phyloP scores from a whole-genome alignment of 2,888 invertebrate genomes.

The Frankliniella intonsa region DNA sequence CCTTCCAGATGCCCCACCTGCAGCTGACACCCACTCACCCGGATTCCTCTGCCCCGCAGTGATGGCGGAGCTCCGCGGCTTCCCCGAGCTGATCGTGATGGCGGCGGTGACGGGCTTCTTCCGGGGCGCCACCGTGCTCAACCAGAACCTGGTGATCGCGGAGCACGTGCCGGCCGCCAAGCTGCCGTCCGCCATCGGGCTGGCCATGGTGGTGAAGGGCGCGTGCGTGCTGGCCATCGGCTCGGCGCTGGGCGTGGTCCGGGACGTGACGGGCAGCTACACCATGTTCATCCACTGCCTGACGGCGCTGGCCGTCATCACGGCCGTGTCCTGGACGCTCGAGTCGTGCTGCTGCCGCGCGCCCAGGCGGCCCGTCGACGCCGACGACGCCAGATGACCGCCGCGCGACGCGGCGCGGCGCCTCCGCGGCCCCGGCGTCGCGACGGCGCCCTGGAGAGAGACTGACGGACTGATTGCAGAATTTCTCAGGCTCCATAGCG shows the following conservation, averaged over 20 bases:
- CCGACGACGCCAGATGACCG: background rate
- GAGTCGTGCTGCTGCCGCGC: constrained; percentile 44
- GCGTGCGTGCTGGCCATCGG: background rate
- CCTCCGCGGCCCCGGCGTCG: too few relatives aligned
- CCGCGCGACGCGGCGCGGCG: background rate
- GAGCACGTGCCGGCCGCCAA: background rate
- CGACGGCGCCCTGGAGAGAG: background rate
- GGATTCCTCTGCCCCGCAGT: background rate
- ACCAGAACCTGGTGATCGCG: constrained; percentile 15
- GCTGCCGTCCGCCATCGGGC: constrained; percentile 4
- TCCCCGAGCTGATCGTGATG: background rate
- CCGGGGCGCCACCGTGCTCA: constrained; percentile 17
- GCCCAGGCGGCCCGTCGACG: background rate
- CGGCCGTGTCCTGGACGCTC: constrained; percentile 63
- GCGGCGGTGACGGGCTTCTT: background rate
- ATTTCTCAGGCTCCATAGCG: too few relatives aligned
- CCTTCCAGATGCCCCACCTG: too few relatives aligned
- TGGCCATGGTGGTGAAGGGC: constrained; percentile 17
- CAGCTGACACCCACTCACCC: too few relatives aligned
- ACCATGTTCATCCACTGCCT: constrained; percentile 62
- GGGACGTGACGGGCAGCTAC: constrained; percentile 61
- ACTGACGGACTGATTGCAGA: too few relatives aligned
- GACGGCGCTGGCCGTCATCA: constrained; percentile 56
- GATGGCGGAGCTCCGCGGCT: background rate
- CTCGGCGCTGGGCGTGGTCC: constrained; percentile 47